Evolutionary conservation across 2,113 vertebrate species (phyloP).

Genomic region (Axis porcinus): DNA sequence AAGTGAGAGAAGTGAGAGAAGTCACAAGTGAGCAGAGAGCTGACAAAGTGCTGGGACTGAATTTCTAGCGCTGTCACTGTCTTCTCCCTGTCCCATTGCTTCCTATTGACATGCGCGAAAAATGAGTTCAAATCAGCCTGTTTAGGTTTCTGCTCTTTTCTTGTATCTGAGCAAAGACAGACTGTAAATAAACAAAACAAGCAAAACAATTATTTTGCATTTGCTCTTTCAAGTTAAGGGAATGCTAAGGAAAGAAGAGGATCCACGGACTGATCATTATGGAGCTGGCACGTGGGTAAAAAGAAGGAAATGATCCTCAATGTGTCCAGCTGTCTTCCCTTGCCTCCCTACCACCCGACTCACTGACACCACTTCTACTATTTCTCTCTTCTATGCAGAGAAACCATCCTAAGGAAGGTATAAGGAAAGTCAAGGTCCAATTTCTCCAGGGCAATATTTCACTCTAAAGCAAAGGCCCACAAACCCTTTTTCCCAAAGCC

Average conservation of each 20-base stretch:
- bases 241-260: neutral
- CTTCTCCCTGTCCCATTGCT: conserved; percentile 20
- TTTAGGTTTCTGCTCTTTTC: conserved; percentile 58
- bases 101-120: conserved; percentile 60
- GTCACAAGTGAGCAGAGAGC: neutral
- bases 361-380: neutral
- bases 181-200: neutral
- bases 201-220: neutral
- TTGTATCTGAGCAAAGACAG: conserved; percentile 16
- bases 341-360: neutral
- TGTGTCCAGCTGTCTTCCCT: neutral
- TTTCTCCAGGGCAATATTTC: neutral
- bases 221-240: neutral
- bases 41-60: conserved; percentile 27
- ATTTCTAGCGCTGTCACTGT: conserved; percentile 65
- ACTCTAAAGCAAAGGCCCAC: neutral
- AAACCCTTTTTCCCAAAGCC: neutral
- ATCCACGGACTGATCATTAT: neutral
- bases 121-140: conserved; percentile 30
- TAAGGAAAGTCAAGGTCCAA: neutral
- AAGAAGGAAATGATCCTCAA: neutral
- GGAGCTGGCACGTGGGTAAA: fast-evolving
- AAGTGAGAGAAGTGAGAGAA: no score
- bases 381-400: neutral
- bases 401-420: neutral